Evolutionary conservation across 2,113 vertebrate genomes (phyloP).

Genomic region (Alligator sinensis): DNA sequence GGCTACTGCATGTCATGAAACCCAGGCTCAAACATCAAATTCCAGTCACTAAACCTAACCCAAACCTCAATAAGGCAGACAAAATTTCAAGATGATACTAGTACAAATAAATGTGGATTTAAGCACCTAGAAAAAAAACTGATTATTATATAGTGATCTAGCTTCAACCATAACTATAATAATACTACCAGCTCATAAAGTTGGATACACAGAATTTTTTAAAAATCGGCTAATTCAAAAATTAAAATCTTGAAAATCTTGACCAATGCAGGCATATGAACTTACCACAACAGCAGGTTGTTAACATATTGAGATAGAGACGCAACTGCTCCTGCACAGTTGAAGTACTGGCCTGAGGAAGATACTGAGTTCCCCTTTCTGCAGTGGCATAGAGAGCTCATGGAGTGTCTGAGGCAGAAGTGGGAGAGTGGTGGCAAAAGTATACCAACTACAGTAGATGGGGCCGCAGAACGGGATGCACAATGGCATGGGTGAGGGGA

Average conservation of each 20-base stretch:
- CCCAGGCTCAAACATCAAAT: not conserved
- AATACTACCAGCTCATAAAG: not conserved
- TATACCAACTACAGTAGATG: no score
- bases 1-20: not conserved
- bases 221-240: not conserved
- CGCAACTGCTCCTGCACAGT: not conserved
- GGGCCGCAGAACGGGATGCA: no score
- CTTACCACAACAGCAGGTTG: not conserved
- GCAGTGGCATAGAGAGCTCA: not conserved
- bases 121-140: not conserved
- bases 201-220: not conserved
- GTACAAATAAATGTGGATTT: not conserved
- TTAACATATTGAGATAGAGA: not conserved
- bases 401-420: no score
- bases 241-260: not conserved
- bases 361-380: not conserved
- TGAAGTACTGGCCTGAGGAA: not conserved
- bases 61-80: not conserved
- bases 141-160: not conserved
- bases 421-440: no score
- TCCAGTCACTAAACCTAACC: not conserved
- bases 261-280: not conserved
- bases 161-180: not conserved
- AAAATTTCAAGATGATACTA: not conserved
- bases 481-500: no score